Base-by-base conservation (phyloP, 2,797 vertebrate genomes). In the Myiothlypis chrysogaster region DNA sequence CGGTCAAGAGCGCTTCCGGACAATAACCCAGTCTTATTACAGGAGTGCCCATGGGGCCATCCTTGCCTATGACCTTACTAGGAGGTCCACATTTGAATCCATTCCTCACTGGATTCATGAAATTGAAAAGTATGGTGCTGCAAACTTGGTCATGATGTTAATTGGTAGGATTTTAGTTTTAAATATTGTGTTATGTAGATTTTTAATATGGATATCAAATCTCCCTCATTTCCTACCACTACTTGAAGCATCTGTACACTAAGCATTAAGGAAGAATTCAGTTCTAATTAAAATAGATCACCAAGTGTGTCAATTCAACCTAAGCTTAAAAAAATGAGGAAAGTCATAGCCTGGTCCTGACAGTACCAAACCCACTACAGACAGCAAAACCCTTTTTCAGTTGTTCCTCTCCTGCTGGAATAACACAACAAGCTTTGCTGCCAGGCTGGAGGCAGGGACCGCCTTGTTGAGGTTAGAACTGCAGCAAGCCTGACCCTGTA, bases 11-110 rank as follows among this genome's bases (percentile, higher is more conserved):
- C 98, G 99, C 34, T 99, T 99, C 96, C 98, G 98, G 55, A 99
- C 99, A 79, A 99, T 99, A 97, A 99, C 99, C 12, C 99, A 99
- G 97, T 99, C 99, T 95, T 99, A 99, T 93, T 99, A 99, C 94
- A 99, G 99, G 84, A 99, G 99, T 2, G 99, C 99, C 37, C 99
- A 99, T 0, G 99, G 99, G 8, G 99, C 99, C 82, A 98, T 99
- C 96, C 99, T 99, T 65, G 98, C 99, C 89, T 99, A 99, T 7
- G 99, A 99, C 97, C 98, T 99, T 97, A 99, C 98, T 25, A 98
- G 98, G 22, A 98, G 95, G 34, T 93, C 97, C 90, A 99, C 99
- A 0, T 99, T 99, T 44, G 98, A 99, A 50, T 99, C 99, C 1
- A 98, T 99, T 81, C 97, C 98, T 49, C 99, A 99, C 66, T 99